Base-by-base conservation (phyloP, 2,888 invertebrate species). In the Idaea dimidiata region DNA sequence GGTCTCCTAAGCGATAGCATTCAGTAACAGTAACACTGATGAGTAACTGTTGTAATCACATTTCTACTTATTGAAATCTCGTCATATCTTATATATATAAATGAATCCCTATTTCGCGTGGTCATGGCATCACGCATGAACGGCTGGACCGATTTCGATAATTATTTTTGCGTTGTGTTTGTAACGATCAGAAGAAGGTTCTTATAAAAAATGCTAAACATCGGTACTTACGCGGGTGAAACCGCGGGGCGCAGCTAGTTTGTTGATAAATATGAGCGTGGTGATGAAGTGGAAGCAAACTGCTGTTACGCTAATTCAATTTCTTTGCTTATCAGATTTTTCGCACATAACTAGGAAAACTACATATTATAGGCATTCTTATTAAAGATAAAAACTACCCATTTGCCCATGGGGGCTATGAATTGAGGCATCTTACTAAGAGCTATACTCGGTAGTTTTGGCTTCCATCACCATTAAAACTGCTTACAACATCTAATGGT, bases 401-500 rank as follows among this genome's bases (percentile, higher is more conserved):
- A 14, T 14, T 10, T 10, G 14, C 14, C 3, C 10, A 43, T 43
- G 43, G 4, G 7, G 32, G 32, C 32, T 14, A 43, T 43, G 43
- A 43, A 43, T 43, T 43, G 43, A 8, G 14, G 7, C 10, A 10
- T 10, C 43, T 43, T 43, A 6, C 10, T 14, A 10, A 43, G 14
- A 10, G 43, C 43, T 14, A 43, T 14, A 14, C 43, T 6, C 6
- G 10, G 10, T 43, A 43, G 43, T 43, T 43, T 43, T 14, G 14
- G 10, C 10, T 74, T 75, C 76, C 77, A 77, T 75, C 73, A 69
- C 73, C 75, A 76, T 76, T 74, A 66, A 76, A 71, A 73, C 63
- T 62, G 68, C 74, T 86, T 86, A 72, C 86, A 75, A 82, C 81
- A 86, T 77, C 72, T 61, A 67, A 68, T 76, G 72, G 74, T 77